phyloP scores from a whole-genome alignment of 35 echinoderm and acorn worm genomes.

The Diadema setosum region DNA sequence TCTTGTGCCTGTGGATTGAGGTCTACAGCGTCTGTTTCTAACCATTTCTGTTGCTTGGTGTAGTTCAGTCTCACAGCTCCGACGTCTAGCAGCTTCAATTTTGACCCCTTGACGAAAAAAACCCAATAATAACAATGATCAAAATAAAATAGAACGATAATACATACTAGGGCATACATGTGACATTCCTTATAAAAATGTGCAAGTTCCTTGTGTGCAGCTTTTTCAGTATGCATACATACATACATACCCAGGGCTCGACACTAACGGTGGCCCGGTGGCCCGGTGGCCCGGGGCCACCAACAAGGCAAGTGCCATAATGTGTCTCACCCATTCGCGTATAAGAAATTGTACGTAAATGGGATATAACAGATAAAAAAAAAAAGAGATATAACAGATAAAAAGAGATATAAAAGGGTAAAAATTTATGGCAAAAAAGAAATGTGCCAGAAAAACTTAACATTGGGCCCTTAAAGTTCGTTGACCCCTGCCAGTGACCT shows the following conservation, averaged over 20 bases:
- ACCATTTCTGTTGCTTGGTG: constrained; percentile 74
- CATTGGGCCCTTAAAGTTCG: too few relatives aligned
- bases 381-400: too few relatives aligned
- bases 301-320: too few relatives aligned
- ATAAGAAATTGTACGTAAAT: too few relatives aligned
- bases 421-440: too few relatives aligned
- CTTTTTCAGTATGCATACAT: background rate
- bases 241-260: background rate
- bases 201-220: background rate
- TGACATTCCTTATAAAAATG: background rate
- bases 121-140: background rate
- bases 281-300: background rate
- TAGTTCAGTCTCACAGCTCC: constrained; percentile 85
- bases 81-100: constrained; percentile 75
- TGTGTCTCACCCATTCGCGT: too few relatives aligned
- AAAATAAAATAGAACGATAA: too few relatives aligned
- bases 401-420: too few relatives aligned
- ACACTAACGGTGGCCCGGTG: background rate
- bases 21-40: constrained; percentile 73
- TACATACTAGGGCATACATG: background rate
- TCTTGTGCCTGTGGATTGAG: constrained; percentile 53
- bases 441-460: too few relatives aligned
- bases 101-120: constrained; percentile 17
- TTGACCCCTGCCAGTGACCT: too few relatives aligned
- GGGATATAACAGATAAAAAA: too few relatives aligned